These are phyloP conservation scores for Hemithea aestivaria DNA, from an alignment of 2,888 invertebrate genomes.

Conservation along the genomic window DNA sequence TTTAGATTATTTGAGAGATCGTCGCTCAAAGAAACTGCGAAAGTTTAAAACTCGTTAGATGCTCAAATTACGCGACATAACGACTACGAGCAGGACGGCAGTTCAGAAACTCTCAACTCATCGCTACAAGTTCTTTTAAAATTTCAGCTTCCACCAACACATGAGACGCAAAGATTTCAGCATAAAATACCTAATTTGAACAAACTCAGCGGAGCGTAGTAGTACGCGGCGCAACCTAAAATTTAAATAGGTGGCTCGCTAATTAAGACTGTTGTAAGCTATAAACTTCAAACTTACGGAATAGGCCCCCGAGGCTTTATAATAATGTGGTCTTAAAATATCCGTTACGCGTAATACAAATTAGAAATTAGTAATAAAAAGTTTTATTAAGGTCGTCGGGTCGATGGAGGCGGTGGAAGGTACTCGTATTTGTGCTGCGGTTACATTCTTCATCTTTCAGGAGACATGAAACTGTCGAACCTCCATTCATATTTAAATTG, in stretches of 20 bases:
- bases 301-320: conserved; percentile 39
- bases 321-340: conserved; percentile 22
- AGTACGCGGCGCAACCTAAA: conserved; percentile 22
- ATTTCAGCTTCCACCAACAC: conserved; percentile 2
- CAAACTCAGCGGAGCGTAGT: conserved; percentile 26
- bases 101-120: conserved; percentile 43
- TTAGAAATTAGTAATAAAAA: conserved; percentile 17
- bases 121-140: conserved; percentile 2
- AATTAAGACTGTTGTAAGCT: conserved; percentile 42
- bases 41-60: conserved; percentile 52
- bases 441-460: conserved; percentile 38
- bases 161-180: conserved; percentile 1
- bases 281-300: conserved; percentile 42
- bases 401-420: conserved; percentile 1
- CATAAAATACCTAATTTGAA: conserved; percentile 20
- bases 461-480: conserved; percentile 59
- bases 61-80: conserved; percentile 48
- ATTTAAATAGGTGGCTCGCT: conserved; percentile 32
- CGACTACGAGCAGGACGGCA: conserved; percentile 33
- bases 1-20: conserved; percentile 43
- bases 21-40: conserved; percentile 47
- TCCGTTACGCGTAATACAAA: conserved; percentile 16
- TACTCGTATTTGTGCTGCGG: conserved; percentile 13
- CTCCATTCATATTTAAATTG: conserved; percentile 69
- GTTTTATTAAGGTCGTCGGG: conserved; percentile 10